Percentiles rank a stretch among this genome's conserved stretches.
These are phyloP conservation scores for Lucilia sericata DNA, from an alignment of 1,140 invertebrate species.

Conservation along the genomic window DNA sequence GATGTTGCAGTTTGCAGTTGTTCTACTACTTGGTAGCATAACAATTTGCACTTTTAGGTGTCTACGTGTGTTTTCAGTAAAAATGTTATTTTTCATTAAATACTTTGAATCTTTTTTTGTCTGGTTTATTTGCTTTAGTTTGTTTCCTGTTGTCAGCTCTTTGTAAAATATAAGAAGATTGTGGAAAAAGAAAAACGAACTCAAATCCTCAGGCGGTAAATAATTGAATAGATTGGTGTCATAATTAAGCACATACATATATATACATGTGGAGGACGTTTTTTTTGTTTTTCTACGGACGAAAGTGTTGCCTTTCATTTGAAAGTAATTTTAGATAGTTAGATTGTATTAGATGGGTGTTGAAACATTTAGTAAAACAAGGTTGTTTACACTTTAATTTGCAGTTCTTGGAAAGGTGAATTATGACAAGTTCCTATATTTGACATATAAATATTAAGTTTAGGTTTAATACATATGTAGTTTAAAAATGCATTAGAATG, in stretches of 20 bases:
- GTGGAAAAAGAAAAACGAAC: background rate
- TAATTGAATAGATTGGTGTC: slow-evolving; percentile 32
- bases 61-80: background rate
- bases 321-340: background rate
- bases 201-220: background rate
- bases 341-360: background rate
- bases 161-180: background rate
- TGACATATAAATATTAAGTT: no score
- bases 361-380: no score
- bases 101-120: background rate
- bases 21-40: background rate
- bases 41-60: slow-evolving; percentile 16
- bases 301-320: background rate
- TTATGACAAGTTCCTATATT: no score
- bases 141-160: background rate
- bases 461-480: no score
- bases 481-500: no score
- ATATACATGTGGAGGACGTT: background rate
- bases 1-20: background rate
- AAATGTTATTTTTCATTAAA: slow-evolving; percentile 8
- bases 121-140: background rate
- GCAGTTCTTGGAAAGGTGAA: no score
- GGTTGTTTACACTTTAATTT: no score
- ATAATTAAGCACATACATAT: slow-evolving; percentile 23
- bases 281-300: no score